Conservation (phyloP, 2,113 vertebrate species). For the Noctilio leporinus region DNA sequence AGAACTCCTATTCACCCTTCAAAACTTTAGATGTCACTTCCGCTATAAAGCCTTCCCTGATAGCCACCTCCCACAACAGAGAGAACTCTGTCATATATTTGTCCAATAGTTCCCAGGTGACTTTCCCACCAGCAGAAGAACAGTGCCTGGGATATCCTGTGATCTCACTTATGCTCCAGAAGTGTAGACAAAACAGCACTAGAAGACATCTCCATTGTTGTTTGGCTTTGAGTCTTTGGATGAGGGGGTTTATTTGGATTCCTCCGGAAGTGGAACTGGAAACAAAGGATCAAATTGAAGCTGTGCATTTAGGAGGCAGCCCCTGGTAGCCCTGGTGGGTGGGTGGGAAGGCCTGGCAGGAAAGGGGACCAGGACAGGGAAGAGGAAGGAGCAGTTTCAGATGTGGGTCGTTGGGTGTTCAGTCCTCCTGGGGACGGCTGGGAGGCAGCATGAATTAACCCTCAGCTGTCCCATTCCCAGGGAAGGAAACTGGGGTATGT, state of each 20-base stretch:
- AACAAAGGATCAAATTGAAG: neutral
- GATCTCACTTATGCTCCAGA: neutral
- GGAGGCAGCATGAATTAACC: neutral
- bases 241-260: neutral
- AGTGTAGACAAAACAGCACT: neutral
- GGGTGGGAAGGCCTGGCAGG: too few species aligned
- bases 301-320: neutral
- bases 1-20: neutral
- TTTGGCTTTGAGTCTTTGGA: neutral
- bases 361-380: neutral
- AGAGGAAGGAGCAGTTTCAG: neutral
- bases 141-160: neutral
- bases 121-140: neutral
- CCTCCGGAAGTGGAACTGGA: neutral
- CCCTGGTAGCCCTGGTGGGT: too few species aligned
- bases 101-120: neutral
- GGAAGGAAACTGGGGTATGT: neutral
- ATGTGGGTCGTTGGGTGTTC: neutral
- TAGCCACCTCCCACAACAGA: neutral
- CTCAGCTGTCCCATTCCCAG: accelerated
- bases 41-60: neutral
- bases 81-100: neutral
- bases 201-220: neutral
- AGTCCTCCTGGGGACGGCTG: neutral
- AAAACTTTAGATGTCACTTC: neutral